Base-by-base conservation (phyloP, 2,113 vertebrate species). In the Caranx melampygus region DNA sequence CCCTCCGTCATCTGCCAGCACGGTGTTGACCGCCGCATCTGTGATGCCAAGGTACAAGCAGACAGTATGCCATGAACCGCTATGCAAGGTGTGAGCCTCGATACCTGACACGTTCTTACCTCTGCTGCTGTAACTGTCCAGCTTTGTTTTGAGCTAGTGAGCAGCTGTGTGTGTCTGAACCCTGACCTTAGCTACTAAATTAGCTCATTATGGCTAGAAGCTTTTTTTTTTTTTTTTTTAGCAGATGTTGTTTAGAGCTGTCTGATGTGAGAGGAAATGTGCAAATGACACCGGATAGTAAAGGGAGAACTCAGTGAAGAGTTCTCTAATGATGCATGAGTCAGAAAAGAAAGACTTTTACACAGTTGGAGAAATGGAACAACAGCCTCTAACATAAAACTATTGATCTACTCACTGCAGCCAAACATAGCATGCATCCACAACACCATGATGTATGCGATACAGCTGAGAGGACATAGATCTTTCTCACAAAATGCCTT, bases 1-100 rank as follows among this genome's bases (percentile, higher is more conserved):
- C 96, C 97, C 35, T 93, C 97, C 1, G 75, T 98, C 58, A 92
- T 95, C 75, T 99, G 98, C 91, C 98, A 99, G 89, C 98, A 99
- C 20, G 98, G 98, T n/a, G 95, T 97, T 8, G 97, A 99, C 87
- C 97, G 96, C 6, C 96, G 97, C 7, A 94, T 96, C 77, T 99
- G 98, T 83, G 96, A 97, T 57, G 92, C 96, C 10, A 99, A 99
- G 98, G 98, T 99, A 78, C 64, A 16, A 12, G 73, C 68, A 31
- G 6, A 33, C 42, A 0, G 37, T 7, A 21, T 0, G 51, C 7
- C 14, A 9, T 72, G 26, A 79, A 58, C 42, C 10, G 20, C n/a
- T 35, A 10, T 26, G 12, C 31, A 20, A 59, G 15, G 10, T 21
- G 5, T 16, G 34, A 47, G 35, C 58, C 26, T 58, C 51, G 49